Conservation (phyloP, 2,888 invertebrate genomes). For the Drosophila kanekoi region DNA sequence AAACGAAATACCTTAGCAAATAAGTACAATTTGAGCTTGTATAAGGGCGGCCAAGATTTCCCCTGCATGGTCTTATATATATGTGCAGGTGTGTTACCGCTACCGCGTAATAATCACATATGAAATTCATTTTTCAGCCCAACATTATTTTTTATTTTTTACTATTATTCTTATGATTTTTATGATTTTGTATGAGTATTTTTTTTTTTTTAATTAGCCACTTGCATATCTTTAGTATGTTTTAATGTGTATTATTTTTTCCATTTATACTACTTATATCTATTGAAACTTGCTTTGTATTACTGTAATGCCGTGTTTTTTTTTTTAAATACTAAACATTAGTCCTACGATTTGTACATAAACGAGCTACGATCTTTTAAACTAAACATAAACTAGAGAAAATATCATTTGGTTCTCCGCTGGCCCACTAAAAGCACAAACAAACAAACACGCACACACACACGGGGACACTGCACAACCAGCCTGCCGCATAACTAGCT, state of each 20-base stretch:
- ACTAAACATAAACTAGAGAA: constrained; percentile 18
- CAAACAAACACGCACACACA: constrained; percentile 1
- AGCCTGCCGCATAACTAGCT: constrained; percentile 5
- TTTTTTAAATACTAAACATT: constrained; percentile 33
- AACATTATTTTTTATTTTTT: constrained; percentile 23
- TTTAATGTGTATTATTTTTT: constrained; percentile 39
- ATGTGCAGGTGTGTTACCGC: constrained; percentile 85
- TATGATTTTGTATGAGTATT: constrained; percentile 34
- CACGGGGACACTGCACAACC: constrained; percentile 7
- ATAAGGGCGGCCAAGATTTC: constrained; percentile 82
- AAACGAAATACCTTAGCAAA: constrained; percentile 47
- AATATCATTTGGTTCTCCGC: constrained; percentile 12
- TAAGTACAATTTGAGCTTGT: constrained; percentile 43
- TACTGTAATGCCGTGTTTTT: constrained; percentile 11
- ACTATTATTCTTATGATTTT: constrained; percentile 24
- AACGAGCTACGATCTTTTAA: constrained; percentile 32
- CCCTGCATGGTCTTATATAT: constrained; percentile 85
- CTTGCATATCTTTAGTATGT: constrained; percentile 24
- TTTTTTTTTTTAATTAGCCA: constrained; percentile 36
- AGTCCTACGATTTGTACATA: constrained; percentile 45
- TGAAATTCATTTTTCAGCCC: constrained; percentile 53
- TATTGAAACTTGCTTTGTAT: constrained; percentile 35
- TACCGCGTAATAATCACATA: constrained; percentile 57
- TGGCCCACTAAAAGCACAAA: constrained; percentile 21
- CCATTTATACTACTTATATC: constrained; percentile 40